Percentiles rank a stretch among this genome's conserved stretches.
phyloP scores from a whole-genome alignment of 1,140 invertebrate genomes.

The Mizuhopecten yessoensis region DNA sequence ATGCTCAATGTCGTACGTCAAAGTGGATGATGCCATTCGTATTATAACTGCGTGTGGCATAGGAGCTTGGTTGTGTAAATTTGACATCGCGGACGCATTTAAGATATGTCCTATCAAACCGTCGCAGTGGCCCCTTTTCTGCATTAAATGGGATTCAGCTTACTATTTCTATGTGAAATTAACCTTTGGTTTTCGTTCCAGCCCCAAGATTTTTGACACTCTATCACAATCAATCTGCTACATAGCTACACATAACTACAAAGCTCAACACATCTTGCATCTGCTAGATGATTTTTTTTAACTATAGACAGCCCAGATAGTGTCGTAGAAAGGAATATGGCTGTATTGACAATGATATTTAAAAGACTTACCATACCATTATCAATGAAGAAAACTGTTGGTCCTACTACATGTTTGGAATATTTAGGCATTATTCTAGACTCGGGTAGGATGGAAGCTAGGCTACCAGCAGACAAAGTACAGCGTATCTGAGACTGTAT shows the following conservation, averaged over 20 bases:
- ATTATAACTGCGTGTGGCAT: conserved; percentile 47
- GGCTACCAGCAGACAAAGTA: conserved; percentile 39
- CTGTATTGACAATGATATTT: conserved; percentile 50
- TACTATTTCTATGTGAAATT: conserved; percentile 54
- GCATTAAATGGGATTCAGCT: conserved; percentile 36
- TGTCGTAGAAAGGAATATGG: conserved; percentile 47
- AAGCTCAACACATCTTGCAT: conserved; percentile 48
- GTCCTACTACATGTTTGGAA: conserved; percentile 27
- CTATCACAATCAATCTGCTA: conserved; percentile 49
- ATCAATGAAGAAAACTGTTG: conserved; percentile 37
- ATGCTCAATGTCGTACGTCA: neutral
- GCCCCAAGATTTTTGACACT: conserved; percentile 44
- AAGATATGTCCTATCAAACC: conserved; percentile 43
- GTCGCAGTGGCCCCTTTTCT: conserved; percentile 44
- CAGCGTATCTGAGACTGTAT: conserved; percentile 41
- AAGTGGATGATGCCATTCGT: no score
- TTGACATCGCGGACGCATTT: conserved; percentile 51
- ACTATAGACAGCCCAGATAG: conserved; percentile 46
- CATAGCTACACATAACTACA: conserved; percentile 43
- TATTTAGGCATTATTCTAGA: conserved; percentile 46
- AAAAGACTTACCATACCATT: conserved; percentile 51
- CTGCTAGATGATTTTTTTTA: conserved; percentile 53
- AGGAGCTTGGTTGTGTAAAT: conserved; percentile 48
- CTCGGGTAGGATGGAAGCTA: conserved; percentile 29
- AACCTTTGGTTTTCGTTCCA: conserved; percentile 47